These are phyloP conservation scores for Glyphotaelius pellucidus DNA, from an alignment of 2,888 invertebrate genomes.

Conservation along the genomic window DNA sequence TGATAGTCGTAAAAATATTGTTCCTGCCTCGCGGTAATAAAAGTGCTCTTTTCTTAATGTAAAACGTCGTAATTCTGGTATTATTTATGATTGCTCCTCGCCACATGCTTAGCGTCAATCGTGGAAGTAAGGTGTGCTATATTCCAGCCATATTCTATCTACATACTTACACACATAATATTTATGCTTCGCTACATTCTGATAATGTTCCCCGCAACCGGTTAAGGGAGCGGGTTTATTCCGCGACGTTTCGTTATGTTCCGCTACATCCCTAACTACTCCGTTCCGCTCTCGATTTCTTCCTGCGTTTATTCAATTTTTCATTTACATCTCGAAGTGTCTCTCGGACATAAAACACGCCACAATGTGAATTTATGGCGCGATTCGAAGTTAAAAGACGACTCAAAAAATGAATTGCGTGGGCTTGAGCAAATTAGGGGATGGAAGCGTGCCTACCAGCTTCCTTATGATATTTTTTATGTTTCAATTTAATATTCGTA, in stretches of 20 bases:
- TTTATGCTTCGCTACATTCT: conserved; percentile 13
- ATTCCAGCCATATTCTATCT: conserved; percentile 4
- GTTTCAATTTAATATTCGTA: not conserved
- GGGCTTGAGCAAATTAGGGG: not conserved
- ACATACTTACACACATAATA: not conserved
- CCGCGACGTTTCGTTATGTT: conserved; percentile 14
- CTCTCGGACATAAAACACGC: conserved; percentile 47
- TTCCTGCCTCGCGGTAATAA: conserved; percentile 63
- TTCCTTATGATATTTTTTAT: not conserved
- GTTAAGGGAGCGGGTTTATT: not conserved
- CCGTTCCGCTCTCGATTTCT: conserved; percentile 25
- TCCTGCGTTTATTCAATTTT: conserved; percentile 50
- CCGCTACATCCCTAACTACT: conserved; percentile 3
- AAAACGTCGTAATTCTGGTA: conserved; percentile 64
- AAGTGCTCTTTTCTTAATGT: conserved; percentile 65
- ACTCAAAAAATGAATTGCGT: not conserved
- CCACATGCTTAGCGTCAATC: conserved; percentile 66
- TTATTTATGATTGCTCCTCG: conserved; percentile 65
- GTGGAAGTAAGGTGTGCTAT: conserved; percentile 34
- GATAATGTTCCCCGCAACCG: conserved; percentile 11
- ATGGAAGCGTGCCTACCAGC: not conserved
- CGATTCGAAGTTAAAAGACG: not conserved
- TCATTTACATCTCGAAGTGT: conserved; percentile 43
- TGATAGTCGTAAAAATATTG: conserved; percentile 65
- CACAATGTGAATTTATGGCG: conserved; percentile 16